Evolutionary conservation across 2,888 invertebrate species (phyloP).

Genomic region (Caenorhabditis plicata): DNA sequence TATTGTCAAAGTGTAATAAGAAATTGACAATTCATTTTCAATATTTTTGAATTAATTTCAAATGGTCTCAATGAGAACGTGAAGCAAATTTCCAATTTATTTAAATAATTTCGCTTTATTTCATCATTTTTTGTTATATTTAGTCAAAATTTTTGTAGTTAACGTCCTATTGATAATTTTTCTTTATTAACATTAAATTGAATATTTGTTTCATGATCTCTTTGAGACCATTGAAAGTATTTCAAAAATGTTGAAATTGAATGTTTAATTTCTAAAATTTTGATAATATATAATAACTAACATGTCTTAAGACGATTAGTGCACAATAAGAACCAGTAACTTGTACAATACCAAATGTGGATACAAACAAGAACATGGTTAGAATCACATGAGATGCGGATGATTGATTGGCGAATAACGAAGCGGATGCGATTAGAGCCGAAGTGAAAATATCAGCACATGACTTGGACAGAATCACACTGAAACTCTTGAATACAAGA

Average conservation of each 20-base stretch:
- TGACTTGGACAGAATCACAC: conserved; percentile 38
- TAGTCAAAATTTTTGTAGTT: too few relatives aligned
- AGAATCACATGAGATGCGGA: conserved; percentile 49
- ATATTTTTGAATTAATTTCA: background rate
- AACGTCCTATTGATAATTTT: too few relatives aligned
- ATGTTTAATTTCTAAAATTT: too few relatives aligned
- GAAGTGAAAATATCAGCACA: conserved; percentile 42
- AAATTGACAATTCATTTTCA: background rate
- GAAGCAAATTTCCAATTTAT: too few relatives aligned
- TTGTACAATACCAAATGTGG: conserved; percentile 51
- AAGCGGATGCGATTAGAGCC: conserved; percentile 34
- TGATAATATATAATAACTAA: too few relatives aligned
- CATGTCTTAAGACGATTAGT: conserved; percentile 47
- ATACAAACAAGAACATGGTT: conserved; percentile 48
- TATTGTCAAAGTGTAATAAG: background rate
- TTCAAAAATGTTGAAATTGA: too few relatives aligned
- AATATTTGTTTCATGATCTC: too few relatives aligned
- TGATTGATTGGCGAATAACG: conserved; percentile 36
- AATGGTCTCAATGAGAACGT: too few relatives aligned
- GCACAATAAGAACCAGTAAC: conserved; percentile 47
- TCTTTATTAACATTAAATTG: too few relatives aligned
- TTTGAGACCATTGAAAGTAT: too few relatives aligned
- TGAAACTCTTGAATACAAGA: conserved; percentile 13
- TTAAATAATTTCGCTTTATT: too few relatives aligned
- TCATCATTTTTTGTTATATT: background rate